phyloP scores from a whole-genome alignment of 2,797 vertebrate species.

The Platalea minor region DNA sequence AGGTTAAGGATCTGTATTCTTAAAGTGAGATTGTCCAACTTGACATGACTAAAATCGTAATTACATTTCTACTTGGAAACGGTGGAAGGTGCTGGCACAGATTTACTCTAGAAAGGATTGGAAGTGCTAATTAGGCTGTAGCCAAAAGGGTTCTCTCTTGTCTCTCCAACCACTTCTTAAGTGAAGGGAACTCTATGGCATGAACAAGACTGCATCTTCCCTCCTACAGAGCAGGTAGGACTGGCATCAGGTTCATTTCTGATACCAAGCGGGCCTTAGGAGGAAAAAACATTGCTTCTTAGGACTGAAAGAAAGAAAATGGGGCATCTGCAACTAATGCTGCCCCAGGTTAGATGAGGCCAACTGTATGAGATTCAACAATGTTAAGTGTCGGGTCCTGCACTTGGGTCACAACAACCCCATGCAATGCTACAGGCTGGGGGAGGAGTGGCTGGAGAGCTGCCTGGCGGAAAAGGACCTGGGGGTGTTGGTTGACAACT shows the following conservation, averaged over 20 bases:
- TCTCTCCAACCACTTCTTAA: neutral
- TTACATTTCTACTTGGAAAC: neutral
- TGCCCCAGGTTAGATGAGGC: neutral
- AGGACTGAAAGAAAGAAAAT: neutral
- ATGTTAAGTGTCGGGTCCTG: no score
- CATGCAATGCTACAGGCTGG: no score
- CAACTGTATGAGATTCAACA: no score
- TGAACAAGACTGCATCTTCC: neutral
- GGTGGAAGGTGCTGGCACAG: neutral
- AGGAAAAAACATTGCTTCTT: neutral
- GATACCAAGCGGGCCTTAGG: neutral
- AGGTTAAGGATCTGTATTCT: neutral
- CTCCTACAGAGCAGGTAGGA: neutral
- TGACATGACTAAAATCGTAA: neutral
- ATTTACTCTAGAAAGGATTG: neutral
- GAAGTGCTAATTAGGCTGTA: neutral
- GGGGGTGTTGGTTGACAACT: no score
- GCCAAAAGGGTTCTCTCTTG: neutral
- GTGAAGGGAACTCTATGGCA: neutral
- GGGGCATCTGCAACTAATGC: neutral
- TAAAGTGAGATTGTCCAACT: neutral
- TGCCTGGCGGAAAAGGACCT: no score
- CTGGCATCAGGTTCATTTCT: neutral
- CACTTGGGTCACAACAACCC: no score
- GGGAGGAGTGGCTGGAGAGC: no score